Base-by-base conservation (phyloP, 2,797 vertebrate species). In the Sternarchorhynchus goeldii region DNA sequence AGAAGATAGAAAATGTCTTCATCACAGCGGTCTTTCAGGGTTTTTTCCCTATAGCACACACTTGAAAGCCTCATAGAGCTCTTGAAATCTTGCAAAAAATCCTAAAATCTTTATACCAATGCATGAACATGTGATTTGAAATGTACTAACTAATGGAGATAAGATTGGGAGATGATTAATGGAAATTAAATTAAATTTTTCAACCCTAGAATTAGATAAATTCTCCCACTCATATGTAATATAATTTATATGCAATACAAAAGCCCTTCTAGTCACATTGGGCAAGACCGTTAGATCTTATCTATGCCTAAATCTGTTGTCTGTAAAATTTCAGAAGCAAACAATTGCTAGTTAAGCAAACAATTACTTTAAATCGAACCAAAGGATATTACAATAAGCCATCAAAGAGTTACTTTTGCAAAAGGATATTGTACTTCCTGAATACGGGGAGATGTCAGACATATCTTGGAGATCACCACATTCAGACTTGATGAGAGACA, bases 381-480 rank as follows among this genome's bases (percentile, higher is more conserved):
- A 58, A 67, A 34, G 55, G 8, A 12, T 21, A 36, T 56, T 10
- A 53, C 36, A 45, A 41, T 6, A 68, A 21, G 41, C 3, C 10
- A 18, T 50, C 16, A 58, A 50, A 12, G 45, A 50, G 45, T 50
- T n/a, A 8, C n/a, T 69, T 80, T 72, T 32, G 16, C 14, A 83
- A 95, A 96, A 99, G 97, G 97, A 99, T 99, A 99, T 98, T 88
- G 96, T 97, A 94, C 94, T 96, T 93, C 97, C 94, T 78, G 97
- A 99, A 89, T 97, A 99, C 55, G 97, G 96, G 1, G 97, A 99
- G 84, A 99, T 99, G 89, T 99, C 97, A 0, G 96, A 93, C 94
- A 99, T 96, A 90, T 99, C 97, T 88, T 97, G 96, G 83, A 99
- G 94, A 90, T 99, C 97, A 1, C 97, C 95, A 1, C 97, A 99